Evolutionary conservation across 2,113 vertebrate species (phyloP), one percentile per base, ranked within the genome.

Genomic region (Carollia perspicillata): DNA sequence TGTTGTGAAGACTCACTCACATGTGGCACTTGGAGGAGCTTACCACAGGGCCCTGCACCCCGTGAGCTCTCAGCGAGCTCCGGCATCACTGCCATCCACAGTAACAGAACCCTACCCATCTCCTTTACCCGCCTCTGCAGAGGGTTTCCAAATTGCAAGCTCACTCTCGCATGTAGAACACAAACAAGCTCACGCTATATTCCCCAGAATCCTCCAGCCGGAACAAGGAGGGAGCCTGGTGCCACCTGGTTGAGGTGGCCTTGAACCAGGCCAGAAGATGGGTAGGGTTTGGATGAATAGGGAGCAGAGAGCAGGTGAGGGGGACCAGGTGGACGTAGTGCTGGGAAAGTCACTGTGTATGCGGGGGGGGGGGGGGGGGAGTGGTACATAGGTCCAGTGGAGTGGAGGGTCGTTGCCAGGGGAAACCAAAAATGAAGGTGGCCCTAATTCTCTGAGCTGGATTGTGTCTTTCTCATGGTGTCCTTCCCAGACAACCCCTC

Each of bases 81-180:
- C 0, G 22, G 1, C 1, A 33, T 18, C 1, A 9, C 3, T 2
- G 0, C 37, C 26, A 26, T 4, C 30, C 60, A 17, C 30, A 35
- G 9, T 14, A 7, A 74, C 28, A 6, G 2, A 20, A 7, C 17
- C 5, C 9, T 2, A 8, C 42, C 17, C 22, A 0, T 12, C 22
- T 49, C 33, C 0, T 11, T 26, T 8, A 1, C 28, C 9, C 3
- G 23, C 44, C 33, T 47, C 1, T 2, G 40, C 9, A 16, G 20
- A 30, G 1, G 3, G 4, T 23, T 44, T 40, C 40, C 23, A 42
- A 68, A 33, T 0, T n/a, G n/a, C 35, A 18, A 35, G 51, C 1
- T 5, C 14, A 6, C 0, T 1, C 33, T 53, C n/a, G 14, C n/a
- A 20, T 12, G 13, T 14, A 8, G 58, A 66, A 11, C 49, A n/a